Conservation (phyloP, 2,888 invertebrate genomes). For the Platypus cylindrus region DNA sequence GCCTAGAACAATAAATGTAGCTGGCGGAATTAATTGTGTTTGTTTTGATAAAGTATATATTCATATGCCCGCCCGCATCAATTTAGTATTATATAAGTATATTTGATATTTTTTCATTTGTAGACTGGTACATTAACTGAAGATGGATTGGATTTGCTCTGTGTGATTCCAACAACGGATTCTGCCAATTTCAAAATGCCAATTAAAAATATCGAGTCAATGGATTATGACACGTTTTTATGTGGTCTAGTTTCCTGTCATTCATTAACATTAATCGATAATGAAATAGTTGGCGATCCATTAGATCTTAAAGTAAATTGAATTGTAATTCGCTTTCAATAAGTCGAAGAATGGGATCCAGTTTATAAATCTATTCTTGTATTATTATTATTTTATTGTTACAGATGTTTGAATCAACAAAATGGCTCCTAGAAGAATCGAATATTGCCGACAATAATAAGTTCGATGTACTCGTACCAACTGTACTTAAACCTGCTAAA, state of each 20-base stretch:
- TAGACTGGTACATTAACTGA: constrained; percentile 94
- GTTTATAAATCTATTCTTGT: no score
- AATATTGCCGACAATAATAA: constrained; percentile 72
- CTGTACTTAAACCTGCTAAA: constrained; percentile 58
- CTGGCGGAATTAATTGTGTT: constrained; percentile 78
- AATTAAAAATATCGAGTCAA: constrained; percentile 36
- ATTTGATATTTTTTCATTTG: constrained; percentile 21
- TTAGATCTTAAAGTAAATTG: constrained; percentile 67
- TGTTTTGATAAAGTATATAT: constrained; percentile 74
- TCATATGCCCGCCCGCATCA: not conserved
- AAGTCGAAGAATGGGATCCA: not conserved
- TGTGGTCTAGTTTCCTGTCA: constrained; percentile 87
- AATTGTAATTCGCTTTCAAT: not conserved
- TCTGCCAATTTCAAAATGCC: constrained; percentile 36
- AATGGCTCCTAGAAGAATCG: constrained; percentile 81
- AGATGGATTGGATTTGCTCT: constrained; percentile 92
- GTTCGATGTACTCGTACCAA: constrained; percentile 79
- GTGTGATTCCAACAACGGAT: constrained; percentile 59
- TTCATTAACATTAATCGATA: constrained; percentile 81
- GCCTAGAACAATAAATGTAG: constrained; percentile 85
- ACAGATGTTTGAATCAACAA: constrained; percentile 90
- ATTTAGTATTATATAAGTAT: constrained; percentile 1
- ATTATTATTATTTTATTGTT: no score
- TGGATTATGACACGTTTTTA: constrained; percentile 33
- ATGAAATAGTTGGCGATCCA: constrained; percentile 81